These are phyloP conservation scores for Luscinia luscinia DNA, from an alignment of 2,797 vertebrate species.

Conservation along the genomic window DNA sequence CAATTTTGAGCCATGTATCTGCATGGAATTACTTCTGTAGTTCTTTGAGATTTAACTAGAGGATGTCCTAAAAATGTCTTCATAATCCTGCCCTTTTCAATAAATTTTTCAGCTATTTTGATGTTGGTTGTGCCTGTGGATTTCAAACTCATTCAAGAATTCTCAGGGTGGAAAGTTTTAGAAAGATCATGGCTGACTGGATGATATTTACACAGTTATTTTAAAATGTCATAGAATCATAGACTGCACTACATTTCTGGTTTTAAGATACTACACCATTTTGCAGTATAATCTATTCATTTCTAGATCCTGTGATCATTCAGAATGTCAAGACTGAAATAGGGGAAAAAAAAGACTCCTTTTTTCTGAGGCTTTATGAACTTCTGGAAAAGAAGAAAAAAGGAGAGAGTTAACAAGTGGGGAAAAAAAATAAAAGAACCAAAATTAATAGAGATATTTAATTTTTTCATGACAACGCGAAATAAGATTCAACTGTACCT, in stretches of 20 bases:
- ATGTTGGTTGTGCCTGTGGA: background rate
- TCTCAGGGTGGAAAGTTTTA: background rate
- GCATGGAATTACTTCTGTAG: background rate
- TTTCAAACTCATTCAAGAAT: background rate
- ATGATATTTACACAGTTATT: background rate
- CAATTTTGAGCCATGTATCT: slow-evolving; percentile 69
- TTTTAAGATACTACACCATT: background rate
- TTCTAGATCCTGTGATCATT: background rate
- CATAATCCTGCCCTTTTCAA: background rate
- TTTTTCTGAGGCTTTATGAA: background rate
- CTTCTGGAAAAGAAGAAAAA: background rate
- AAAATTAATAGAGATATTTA: background rate
- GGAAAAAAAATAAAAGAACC: too few species aligned
- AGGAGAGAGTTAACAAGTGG: background rate
- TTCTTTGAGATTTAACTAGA: background rate
- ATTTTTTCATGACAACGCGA: background rate
- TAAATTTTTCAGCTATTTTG: background rate
- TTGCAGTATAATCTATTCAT: background rate
- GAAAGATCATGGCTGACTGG: background rate
- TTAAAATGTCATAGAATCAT: background rate
- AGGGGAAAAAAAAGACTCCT: background rate
- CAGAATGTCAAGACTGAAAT: background rate
- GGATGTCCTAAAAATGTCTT: background rate
- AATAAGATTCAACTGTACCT: background rate
- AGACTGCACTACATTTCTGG: background rate